These are phyloP conservation scores for Potamilus streckersoni DNA, from an alignment of 1,140 invertebrate species.

Conservation along the genomic window DNA sequence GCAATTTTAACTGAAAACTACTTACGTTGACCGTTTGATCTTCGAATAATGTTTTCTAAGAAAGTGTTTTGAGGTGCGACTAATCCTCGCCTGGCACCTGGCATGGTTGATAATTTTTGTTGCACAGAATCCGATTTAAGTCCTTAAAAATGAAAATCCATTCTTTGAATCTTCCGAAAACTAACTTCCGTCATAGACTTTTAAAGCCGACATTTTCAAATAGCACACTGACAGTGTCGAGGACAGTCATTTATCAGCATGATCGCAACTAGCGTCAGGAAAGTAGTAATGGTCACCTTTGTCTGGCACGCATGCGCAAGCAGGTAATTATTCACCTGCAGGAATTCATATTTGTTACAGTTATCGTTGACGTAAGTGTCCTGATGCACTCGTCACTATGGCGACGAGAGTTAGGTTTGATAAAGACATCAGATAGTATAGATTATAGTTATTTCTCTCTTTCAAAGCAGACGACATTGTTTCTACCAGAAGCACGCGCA, in stretches of 20 bases:
- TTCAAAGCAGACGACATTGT: no score
- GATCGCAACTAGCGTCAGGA: conserved; percentile 9
- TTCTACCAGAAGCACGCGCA: no score
- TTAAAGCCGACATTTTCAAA: neutral
- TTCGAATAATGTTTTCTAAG: conserved; percentile 97
- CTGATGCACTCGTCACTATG: no score
- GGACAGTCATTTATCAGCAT: conserved; percentile 2
- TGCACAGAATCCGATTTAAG: neutral
- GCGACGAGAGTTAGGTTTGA: no score
- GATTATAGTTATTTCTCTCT: no score
- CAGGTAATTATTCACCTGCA: conserved; percentile 27
- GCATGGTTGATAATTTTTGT: conserved; percentile 37
- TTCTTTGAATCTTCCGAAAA: neutral
- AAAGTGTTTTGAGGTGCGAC: conserved; percentile 99
- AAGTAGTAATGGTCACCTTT: conserved; percentile 25
- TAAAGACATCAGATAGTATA: no score
- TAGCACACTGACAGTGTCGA: neutral
- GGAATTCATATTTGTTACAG: no score
- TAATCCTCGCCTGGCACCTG: conserved; percentile 76
- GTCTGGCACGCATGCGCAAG: neutral
- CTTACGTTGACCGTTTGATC: conserved; percentile 98
- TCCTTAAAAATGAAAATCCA: neutral
- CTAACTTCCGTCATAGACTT: neutral
- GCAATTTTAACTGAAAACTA: conserved; percentile 15
- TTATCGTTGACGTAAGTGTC: no score